These are phyloP conservation scores for Pogona vitticeps DNA, from an alignment of 2,113 vertebrate genomes.

Conservation along the genomic window DNA sequence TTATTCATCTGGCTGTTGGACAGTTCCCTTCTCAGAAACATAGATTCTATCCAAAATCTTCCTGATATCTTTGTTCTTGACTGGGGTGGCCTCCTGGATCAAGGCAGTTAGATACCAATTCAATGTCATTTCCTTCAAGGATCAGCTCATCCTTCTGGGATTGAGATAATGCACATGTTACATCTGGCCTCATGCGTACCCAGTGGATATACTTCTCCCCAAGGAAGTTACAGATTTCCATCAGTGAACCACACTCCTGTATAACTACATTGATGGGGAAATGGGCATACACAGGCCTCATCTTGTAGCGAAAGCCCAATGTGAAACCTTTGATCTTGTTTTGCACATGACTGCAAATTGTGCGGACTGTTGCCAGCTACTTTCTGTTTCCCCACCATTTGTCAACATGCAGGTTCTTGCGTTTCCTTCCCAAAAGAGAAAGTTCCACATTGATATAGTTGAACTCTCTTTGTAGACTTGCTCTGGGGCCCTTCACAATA, in stretches of 20 bases:
- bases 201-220: no score
- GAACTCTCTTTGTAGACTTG: conserved; percentile 90
- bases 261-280: no score
- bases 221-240: no score
- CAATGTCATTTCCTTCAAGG: conserved; percentile 97
- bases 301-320: no score
- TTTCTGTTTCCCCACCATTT: no score
- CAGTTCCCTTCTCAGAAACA: conserved; percentile 90
- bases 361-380: no score
- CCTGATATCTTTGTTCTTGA: conserved; percentile 99
- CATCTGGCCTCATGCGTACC: no score
- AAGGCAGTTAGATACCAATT: conserved; percentile 97
- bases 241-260: no score
- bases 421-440: conserved; percentile 91
- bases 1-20: conserved; percentile 82
- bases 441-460: conserved; percentile 98
- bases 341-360: no score
- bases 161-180: conserved; percentile 87
- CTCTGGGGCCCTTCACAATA: conserved; percentile 93
- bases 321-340: no score
- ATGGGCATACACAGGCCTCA: no score
- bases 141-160: conserved; percentile 96
- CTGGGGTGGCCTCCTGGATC: conserved; percentile 98
- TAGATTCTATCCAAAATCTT: conserved; percentile 93
- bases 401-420: no score